A percentile compares a stretch with the other conserved stretches of the same genome.
Conservation (phyloP, 2,113 vertebrate species). For the Ginglymostoma cirratum region DNA sequence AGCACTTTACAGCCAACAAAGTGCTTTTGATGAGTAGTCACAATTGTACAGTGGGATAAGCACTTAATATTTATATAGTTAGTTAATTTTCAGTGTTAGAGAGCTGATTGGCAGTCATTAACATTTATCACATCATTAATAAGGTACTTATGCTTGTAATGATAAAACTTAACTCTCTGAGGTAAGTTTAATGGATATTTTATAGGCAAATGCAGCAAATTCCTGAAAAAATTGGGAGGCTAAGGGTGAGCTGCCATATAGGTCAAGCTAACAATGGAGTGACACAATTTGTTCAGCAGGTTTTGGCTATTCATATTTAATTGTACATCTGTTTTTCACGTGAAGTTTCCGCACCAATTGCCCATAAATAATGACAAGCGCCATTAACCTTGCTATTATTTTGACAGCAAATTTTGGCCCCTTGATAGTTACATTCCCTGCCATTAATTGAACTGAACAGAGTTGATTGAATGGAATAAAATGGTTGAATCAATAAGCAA, state of each 20-base stretch:
- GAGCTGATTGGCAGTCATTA: not conserved
- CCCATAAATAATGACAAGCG: not conserved
- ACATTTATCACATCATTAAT: not conserved
- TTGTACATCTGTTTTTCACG: not conserved
- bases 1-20: not conserved
- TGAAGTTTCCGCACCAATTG: not conserved
- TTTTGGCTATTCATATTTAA: not conserved
- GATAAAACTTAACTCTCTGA: not conserved
- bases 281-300: not conserved
- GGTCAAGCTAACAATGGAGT: not conserved
- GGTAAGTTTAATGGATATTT: not conserved
- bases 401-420: not conserved
- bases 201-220: not conserved
- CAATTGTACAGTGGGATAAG: not conserved
- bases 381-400: not conserved
- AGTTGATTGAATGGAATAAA: not conserved
- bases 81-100: not conserved
- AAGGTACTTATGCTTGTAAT: not conserved
- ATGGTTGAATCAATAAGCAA: not conserved
- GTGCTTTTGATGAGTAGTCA: not conserved
- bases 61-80: not conserved
- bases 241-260: not conserved
- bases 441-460: not conserved
- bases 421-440: not conserved
- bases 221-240: not conserved